Evolutionary conservation across 2,888 invertebrate genomes (phyloP), one percentile per base, ranked within the genome.

Genomic region (Merodon equestris): DNA sequence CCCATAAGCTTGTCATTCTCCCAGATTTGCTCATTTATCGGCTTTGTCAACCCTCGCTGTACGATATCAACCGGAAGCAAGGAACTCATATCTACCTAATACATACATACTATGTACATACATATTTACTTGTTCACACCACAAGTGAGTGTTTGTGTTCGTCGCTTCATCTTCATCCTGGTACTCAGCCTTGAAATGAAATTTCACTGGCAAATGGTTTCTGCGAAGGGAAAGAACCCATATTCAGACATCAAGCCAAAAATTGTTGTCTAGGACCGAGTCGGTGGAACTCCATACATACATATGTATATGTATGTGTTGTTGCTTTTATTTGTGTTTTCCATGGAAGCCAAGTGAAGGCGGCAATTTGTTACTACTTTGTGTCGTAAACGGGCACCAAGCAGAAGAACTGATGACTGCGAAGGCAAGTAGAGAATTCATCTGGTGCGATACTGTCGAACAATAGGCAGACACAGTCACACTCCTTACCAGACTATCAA

Each of bases 351-450:
- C 53, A 64, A 75, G 64, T 63, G 47, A 64, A 53, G 71, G 64
- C 64, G 53, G 64, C 75, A 71, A 71, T 75, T 75, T 71, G 54
- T 19, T 48, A 47, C 75, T 48, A 75, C 64, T 70, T 68, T 75
- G 44, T 36, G 44, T 40, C 57, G 44, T 58, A 64, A 70, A 75
- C 42, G 63, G 42, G 47, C 38, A 47, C 19, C 53, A 27, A 58
- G 13, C 17, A 48, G 42, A 48, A 54, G 58, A 75, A 75, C 63
- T 58, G 70, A 71, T 64, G 70, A 75, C 70, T 57, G 48, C 45
- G 47, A 50, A 75, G 71, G 75, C 71, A 75, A 75, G 71, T 64
- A 75, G 27, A 27, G 75, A 71, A 75, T 75, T 75, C 75, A 70
- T 64, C 66, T 75, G 40, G 53, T 47, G 64, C 61, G 70, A 75